Evolutionary conservation across 1,140 invertebrate genomes (phyloP).

Genomic region (Notospermus geniculatus): DNA sequence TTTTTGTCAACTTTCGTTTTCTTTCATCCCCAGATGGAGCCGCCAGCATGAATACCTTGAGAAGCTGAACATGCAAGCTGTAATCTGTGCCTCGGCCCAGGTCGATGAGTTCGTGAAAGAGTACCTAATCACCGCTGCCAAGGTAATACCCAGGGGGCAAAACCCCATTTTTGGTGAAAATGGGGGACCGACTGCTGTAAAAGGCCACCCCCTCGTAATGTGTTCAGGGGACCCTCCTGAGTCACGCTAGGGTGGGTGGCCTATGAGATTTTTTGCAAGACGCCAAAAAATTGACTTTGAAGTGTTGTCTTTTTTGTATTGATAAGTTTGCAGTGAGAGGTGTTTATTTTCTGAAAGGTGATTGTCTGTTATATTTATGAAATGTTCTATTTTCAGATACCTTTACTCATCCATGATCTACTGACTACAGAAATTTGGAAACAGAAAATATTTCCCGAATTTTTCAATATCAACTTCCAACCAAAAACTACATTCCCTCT

Average conservation of each 20-base stretch:
- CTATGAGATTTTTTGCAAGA: too few species aligned
- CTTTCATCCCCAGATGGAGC: constrained; percentile 37
- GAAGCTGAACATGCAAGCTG: constrained; percentile 57
- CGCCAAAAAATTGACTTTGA: too few species aligned
- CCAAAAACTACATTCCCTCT: constrained; percentile 52
- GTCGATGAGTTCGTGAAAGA: constrained; percentile 57
- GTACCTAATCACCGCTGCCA: constrained; percentile 51
- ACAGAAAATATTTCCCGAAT: constrained; percentile 49
- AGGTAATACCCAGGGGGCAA: too few species aligned
- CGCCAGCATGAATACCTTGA: constrained; percentile 55
- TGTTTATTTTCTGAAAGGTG: neutral
- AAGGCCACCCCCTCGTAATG: too few species aligned
- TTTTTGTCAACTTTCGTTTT: too few species aligned
- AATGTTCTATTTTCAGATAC: constrained; percentile 31
- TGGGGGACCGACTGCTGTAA: too few species aligned
- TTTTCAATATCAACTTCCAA: constrained; percentile 48
- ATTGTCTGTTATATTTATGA: neutral
- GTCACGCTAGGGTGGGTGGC: too few species aligned
- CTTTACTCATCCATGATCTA: constrained; percentile 50
- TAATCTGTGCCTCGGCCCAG: constrained; percentile 50
- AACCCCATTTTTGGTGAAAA: too few species aligned
- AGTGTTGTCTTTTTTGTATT: too few species aligned
- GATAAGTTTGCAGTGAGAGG: too few species aligned
- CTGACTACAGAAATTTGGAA: constrained; percentile 54
- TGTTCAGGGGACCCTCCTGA: too few species aligned